phyloP scores from a whole-genome alignment of 2,888 invertebrate genomes.

The Meteorus cinctellus region DNA sequence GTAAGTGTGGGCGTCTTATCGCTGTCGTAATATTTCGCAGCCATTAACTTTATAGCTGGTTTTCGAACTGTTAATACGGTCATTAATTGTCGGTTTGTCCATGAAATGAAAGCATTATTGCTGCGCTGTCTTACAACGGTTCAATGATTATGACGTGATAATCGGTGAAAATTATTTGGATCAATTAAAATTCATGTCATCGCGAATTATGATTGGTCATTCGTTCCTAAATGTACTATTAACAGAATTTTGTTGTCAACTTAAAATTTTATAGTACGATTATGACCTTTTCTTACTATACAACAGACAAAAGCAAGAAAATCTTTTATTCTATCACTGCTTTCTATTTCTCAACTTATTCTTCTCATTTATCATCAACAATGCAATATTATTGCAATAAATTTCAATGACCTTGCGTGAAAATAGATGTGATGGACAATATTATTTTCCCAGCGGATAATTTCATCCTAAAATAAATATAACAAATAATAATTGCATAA shows the following conservation, averaged over 20 bases:
- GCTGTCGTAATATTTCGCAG: constrained; percentile 31
- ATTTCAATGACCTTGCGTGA: neutral
- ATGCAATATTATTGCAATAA: neutral
- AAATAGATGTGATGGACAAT: neutral
- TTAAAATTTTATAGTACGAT: neutral
- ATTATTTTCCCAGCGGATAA: neutral
- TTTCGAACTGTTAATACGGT: constrained; percentile 37
- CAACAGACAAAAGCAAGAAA: neutral
- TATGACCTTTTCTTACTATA: neutral
- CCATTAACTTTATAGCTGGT: constrained; percentile 34
- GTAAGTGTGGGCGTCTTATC: constrained; percentile 23
- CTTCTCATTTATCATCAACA: neutral
- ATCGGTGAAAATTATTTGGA: constrained; percentile 2
- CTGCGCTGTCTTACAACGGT: neutral
- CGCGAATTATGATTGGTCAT: neutral
- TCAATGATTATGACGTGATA: constrained; percentile 4
- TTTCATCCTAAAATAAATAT: neutral
- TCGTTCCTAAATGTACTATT: neutral
- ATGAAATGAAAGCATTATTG: constrained; percentile 10
- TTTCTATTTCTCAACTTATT: neutral
- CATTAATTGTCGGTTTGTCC: constrained; percentile 28
- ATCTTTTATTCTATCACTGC: neutral
- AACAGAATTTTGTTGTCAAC: neutral
- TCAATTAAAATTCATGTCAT: neutral
- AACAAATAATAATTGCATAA: neutral